Conservation (phyloP, 2,797 vertebrate genomes). For the Diceros bicornis region DNA sequence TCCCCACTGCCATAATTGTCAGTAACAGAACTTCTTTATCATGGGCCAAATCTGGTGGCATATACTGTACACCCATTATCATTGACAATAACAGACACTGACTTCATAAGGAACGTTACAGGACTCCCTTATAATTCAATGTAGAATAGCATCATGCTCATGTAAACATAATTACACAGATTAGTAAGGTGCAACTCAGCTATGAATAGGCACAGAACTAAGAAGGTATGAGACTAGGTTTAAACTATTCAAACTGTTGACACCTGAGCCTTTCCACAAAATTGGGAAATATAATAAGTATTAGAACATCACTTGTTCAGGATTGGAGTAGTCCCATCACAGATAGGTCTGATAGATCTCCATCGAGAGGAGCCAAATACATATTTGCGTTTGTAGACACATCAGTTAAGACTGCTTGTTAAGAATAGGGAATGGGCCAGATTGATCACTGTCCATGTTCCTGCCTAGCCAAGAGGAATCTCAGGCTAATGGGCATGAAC, state of each 20-base stretch:
- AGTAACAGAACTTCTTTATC: neutral
- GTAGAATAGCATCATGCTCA: neutral
- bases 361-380: neutral
- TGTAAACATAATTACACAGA: neutral
- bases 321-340: neutral
- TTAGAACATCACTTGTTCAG: conserved; percentile 41
- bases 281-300: conserved; percentile 27
- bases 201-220: conserved; percentile 27
- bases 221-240: neutral
- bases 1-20: neutral
- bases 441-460: neutral
- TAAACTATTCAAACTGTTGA: conserved; percentile 54
- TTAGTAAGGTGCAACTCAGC: neutral
- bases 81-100: neutral
- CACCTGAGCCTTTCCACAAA: conserved; percentile 48
- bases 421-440: neutral
- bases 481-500: neutral
- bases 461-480: neutral
- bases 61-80: neutral
- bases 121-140: neutral
- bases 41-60: neutral
- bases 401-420: neutral
- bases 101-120: neutral
- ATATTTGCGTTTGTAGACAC: neutral
- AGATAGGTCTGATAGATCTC: neutral